These are phyloP conservation scores for Gila robusta DNA, from an alignment of 2,797 vertebrate genomes.

Conservation along the genomic window DNA sequence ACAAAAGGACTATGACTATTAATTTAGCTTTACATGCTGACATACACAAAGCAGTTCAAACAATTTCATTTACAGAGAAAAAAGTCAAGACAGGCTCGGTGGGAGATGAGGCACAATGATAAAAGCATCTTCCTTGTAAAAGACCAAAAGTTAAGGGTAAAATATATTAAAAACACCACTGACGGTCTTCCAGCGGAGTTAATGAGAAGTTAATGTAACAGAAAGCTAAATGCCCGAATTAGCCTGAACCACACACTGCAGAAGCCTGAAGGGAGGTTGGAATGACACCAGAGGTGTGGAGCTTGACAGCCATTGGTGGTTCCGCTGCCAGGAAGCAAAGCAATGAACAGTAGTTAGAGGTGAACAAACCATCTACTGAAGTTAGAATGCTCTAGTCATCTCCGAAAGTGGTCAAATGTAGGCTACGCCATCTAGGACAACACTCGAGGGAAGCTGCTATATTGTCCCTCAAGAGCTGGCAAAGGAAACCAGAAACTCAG, in stretches of 20 bases:
- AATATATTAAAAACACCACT: slow-evolving; percentile 65
- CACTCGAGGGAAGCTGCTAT: not conserved
- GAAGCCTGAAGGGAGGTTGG: slow-evolving; percentile 61
- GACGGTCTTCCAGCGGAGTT: slow-evolving; percentile 64
- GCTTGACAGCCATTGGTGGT: slow-evolving; percentile 1
- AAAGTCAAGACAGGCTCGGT: slow-evolving; percentile 72
- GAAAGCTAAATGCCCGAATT: slow-evolving; percentile 46
- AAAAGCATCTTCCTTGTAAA: slow-evolving; percentile 54
- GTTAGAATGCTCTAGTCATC: not conserved
- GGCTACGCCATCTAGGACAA: not conserved
- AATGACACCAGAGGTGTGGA: slow-evolving; percentile 28
- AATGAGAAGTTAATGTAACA: slow-evolving; percentile 46
- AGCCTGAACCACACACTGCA: slow-evolving; percentile 53
- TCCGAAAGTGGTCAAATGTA: slow-evolving; percentile 11
- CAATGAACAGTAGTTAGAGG: slow-evolving; percentile 14
- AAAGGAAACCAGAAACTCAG: not conserved
- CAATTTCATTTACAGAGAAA: slow-evolving; percentile 68
- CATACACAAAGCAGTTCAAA: slow-evolving; percentile 62
- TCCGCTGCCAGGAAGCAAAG: slow-evolving; percentile 1
- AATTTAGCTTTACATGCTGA: slow-evolving; percentile 59
- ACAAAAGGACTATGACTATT: slow-evolving; percentile 43
- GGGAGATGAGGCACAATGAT: slow-evolving; percentile 80
- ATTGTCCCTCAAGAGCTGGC: slow-evolving; percentile 13
- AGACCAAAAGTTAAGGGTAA: slow-evolving; percentile 59
- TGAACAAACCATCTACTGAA: slow-evolving; percentile 35